phyloP scores from a whole-genome alignment of 2,888 invertebrate genomes.

The Caenorhabditis sulstoni region DNA sequence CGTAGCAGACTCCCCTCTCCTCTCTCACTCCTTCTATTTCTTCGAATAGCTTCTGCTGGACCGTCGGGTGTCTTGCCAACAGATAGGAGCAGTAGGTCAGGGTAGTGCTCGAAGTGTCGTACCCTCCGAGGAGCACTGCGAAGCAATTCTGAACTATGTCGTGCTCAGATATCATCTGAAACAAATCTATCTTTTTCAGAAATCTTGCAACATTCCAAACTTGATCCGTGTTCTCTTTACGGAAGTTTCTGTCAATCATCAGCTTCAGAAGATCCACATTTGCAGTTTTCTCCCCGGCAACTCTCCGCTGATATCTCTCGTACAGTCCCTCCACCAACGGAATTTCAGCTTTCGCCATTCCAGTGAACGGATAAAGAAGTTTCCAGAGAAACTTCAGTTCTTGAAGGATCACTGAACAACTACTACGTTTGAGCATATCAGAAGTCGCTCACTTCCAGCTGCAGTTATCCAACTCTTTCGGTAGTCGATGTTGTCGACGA shows the following conservation, averaged over 20 bases:
- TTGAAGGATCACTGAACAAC: slow-evolving; percentile 49
- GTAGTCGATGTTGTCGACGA: slow-evolving; percentile 8
- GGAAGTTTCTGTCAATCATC: slow-evolving; percentile 46
- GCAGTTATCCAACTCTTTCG: slow-evolving; percentile 17
- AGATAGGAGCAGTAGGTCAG: slow-evolving; percentile 82
- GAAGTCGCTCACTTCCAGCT: neutral
- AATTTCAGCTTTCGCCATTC: slow-evolving; percentile 30
- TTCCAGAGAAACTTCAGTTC: slow-evolving; percentile 59
- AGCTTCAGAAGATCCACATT: slow-evolving; percentile 67
- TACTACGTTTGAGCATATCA: neutral
- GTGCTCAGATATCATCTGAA: slow-evolving; percentile 50
- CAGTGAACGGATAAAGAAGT: slow-evolving; percentile 36
- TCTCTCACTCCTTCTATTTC: slow-evolving; percentile 81
- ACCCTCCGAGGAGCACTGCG: slow-evolving; percentile 83
- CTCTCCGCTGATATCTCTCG: slow-evolving; percentile 46
- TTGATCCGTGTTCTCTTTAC: slow-evolving; percentile 11
- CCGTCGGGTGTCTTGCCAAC: slow-evolving; percentile 82
- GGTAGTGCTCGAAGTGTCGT: slow-evolving; percentile 83
- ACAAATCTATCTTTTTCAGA: neutral
- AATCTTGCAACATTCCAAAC: neutral
- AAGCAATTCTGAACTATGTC: slow-evolving; percentile 81
- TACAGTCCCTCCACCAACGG: slow-evolving; percentile 49
- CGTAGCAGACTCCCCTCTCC: slow-evolving; percentile 56
- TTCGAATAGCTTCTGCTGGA: slow-evolving; percentile 81
- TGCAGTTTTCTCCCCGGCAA: slow-evolving; percentile 42